These are phyloP conservation scores for Psettodes erumei DNA, from an alignment of 2,113 vertebrate species.

Conservation along the genomic window DNA sequence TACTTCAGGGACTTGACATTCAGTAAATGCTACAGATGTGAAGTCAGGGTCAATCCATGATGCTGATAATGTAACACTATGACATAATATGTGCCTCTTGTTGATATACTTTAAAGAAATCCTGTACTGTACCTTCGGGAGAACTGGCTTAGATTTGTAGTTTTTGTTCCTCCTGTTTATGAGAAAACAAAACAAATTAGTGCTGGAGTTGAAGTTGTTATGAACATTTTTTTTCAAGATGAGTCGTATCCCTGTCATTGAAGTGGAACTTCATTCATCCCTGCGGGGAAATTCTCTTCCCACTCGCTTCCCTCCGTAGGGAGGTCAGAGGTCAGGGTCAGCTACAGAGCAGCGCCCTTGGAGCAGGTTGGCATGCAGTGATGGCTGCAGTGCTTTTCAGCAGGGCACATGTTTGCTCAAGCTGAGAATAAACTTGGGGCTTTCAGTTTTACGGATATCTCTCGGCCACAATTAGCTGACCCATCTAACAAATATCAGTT, in stretches of 20 bases:
- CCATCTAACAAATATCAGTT: neutral
- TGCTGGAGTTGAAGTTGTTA: neutral
- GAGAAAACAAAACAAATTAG: neutral
- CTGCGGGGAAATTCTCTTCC: slow-evolving; percentile 33
- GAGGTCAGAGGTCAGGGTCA: slow-evolving; percentile 56
- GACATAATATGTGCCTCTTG: neutral
- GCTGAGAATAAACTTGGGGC: neutral
- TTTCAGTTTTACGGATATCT: slow-evolving; percentile 14
- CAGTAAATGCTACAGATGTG: slow-evolving; percentile 87
- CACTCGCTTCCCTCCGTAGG: slow-evolving; percentile 13
- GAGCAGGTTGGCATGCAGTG: slow-evolving; percentile 47
- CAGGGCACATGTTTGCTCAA: slow-evolving; percentile 33
- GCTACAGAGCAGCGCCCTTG: slow-evolving; percentile 21
- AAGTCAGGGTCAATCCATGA: slow-evolving; percentile 3
- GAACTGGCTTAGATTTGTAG: slow-evolving; percentile 90
- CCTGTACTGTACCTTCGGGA: slow-evolving; percentile 91
- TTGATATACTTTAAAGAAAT: neutral
- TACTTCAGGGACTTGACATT: slow-evolving; percentile 97
- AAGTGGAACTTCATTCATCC: slow-evolving; percentile 40
- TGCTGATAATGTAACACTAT: neutral
- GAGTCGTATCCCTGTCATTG: slow-evolving; percentile 28
- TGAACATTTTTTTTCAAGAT: neutral
- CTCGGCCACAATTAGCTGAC: neutral
- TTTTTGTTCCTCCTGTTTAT: slow-evolving; percentile 93
- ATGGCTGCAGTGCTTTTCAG: slow-evolving; percentile 20